Conservation (phyloP, 1,140 invertebrate genomes). For the Trichomalopsis sarcophagae region DNA sequence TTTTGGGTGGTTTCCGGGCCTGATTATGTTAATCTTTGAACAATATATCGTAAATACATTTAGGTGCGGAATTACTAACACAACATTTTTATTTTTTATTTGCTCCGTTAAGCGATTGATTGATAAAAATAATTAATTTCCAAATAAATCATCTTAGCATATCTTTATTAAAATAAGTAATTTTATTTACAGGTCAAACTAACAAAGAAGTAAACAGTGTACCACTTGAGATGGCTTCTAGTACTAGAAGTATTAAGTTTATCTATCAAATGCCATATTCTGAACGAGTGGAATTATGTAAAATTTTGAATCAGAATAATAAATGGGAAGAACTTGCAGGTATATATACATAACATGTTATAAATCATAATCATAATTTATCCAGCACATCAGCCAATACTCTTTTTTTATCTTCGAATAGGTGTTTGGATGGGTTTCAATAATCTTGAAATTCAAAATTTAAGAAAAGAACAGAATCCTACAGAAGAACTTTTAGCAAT, state of each 20-base stretch:
- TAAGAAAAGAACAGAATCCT: slow-evolving; percentile 80
- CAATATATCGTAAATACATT: too few relatives aligned
- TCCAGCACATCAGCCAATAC: background rate
- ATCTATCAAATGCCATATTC: slow-evolving; percentile 84
- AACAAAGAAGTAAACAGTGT: too few relatives aligned
- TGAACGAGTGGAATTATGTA: slow-evolving; percentile 81
- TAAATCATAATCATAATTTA: background rate
- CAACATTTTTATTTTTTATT: too few relatives aligned
- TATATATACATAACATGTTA: slow-evolving; percentile 57
- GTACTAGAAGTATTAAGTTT: slow-evolving; percentile 36
- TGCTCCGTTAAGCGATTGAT: too few relatives aligned
- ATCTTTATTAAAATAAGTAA: too few relatives aligned
- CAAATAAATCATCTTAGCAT: too few relatives aligned
- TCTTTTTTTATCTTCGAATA: slow-evolving; percentile 26
- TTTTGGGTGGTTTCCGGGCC: too few relatives aligned
- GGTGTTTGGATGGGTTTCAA: slow-evolving; percentile 58
- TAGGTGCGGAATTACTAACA: too few relatives aligned
- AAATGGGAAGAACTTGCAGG: slow-evolving; percentile 85
- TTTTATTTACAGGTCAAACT: too few relatives aligned
- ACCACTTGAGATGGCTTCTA: background rate
- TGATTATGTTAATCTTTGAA: too few relatives aligned
- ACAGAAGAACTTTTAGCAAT: slow-evolving; percentile 83
- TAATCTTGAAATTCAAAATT: slow-evolving; percentile 69
- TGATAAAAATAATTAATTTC: too few relatives aligned
- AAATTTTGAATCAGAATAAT: slow-evolving; percentile 85